phyloP scores from a whole-genome alignment of 1,140 invertebrate species.

The Meloidogyne chitwoodi region DNA sequence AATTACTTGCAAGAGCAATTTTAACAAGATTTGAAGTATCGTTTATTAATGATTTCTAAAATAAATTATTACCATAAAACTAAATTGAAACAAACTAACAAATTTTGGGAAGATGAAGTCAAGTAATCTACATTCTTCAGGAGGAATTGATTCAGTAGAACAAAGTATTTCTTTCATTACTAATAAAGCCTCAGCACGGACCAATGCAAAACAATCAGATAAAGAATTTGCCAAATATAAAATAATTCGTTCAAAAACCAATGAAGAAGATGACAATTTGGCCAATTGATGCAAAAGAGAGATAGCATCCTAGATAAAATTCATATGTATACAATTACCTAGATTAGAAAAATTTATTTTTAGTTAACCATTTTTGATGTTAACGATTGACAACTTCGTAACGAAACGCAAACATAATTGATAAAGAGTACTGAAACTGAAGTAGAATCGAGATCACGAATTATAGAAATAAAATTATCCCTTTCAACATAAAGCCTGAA shows the following conservation, averaged over 20 bases:
- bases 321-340: too few relatives aligned
- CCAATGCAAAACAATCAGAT: slow-evolving; percentile 40
- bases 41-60: slow-evolving; percentile 33
- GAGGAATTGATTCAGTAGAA: slow-evolving; percentile 35
- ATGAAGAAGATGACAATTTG: slow-evolving; percentile 26
- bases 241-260: slow-evolving; percentile 53
- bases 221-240: slow-evolving; percentile 50
- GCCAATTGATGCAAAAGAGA: slow-evolving; percentile 44
- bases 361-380: slow-evolving; percentile 48
- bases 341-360: slow-evolving; percentile 3
- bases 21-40: slow-evolving; percentile 33
- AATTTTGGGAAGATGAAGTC: slow-evolving; percentile 56
- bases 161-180: slow-evolving; percentile 43
- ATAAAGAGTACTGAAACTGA: slow-evolving; percentile 46
- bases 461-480: slow-evolving; percentile 22
- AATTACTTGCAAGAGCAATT: slow-evolving; percentile 36
- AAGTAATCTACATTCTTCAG: slow-evolving; percentile 54
- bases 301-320: slow-evolving; percentile 48
- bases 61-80: not conserved
- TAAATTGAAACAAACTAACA: slow-evolving; percentile 21
- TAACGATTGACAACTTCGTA: slow-evolving; percentile 47
- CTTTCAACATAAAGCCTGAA: slow-evolving; percentile 45
- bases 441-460: slow-evolving; percentile 25
- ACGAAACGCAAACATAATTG: slow-evolving; percentile 48
- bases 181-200: slow-evolving; percentile 49